A percentile compares a stretch with the other conserved stretches of the same genome.
These are phyloP conservation scores for Benthosema pterotum DNA, from an alignment of 2,797 vertebrate species.

Conservation along the genomic window DNA sequence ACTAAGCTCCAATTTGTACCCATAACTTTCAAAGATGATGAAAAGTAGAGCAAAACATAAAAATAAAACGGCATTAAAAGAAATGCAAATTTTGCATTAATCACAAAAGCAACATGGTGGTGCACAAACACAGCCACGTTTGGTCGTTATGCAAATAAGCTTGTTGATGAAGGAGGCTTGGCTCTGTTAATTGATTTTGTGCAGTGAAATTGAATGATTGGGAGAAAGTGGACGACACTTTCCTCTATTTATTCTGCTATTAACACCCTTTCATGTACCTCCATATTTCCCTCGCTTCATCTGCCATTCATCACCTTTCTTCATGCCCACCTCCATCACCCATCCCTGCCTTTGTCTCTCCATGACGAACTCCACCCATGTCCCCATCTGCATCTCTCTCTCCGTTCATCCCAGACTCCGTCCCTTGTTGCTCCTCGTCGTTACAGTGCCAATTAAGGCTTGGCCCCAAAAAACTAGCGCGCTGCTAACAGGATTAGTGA, in stretches of 20 bases:
- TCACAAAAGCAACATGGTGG: constrained; percentile 41
- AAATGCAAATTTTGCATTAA: constrained; percentile 48
- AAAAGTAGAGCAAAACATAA: constrained; percentile 31
- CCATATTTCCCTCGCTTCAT: not conserved
- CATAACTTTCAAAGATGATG: constrained; percentile 66
- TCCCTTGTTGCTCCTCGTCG: not conserved
- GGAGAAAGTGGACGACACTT: constrained; percentile 35
- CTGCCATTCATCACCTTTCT: constrained; percentile 10
- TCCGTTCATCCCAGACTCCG: too few species aligned
- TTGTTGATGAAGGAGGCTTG: constrained; percentile 50
- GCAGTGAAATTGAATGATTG: constrained; percentile 49
- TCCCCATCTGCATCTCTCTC: not conserved
- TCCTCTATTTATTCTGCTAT: constrained; percentile 5
- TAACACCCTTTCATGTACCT: not conserved
- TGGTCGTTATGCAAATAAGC: constrained; percentile 39
- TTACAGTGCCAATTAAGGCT: constrained; percentile 53
- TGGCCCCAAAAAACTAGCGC: constrained; percentile 51
- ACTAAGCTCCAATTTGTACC: constrained; percentile 63
- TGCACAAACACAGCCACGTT: constrained; percentile 16
- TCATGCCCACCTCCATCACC: not conserved
- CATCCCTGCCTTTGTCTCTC: too few species aligned
- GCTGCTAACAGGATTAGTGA: constrained; percentile 78
- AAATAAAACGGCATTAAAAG: constrained; percentile 27
- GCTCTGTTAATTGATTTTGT: constrained; percentile 66
- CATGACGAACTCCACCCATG: not conserved